phyloP scores from a whole-genome alignment of 2,113 vertebrate genomes.

The Falcunculus frontatus region DNA sequence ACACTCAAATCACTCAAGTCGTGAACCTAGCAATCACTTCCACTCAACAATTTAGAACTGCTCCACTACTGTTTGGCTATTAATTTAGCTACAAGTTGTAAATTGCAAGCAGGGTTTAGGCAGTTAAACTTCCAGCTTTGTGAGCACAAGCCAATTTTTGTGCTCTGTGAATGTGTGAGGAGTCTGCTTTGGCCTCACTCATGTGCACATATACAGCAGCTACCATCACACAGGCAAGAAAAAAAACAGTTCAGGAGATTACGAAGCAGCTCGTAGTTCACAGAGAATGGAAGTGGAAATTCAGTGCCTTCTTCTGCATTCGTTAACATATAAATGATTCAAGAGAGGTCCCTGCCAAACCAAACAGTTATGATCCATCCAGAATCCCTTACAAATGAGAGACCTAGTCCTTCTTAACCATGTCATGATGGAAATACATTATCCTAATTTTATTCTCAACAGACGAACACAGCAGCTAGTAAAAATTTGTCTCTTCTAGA shows the following conservation, averaged over 20 bases:
- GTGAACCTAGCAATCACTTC: neutral
- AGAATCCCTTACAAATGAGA: neutral
- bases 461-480: neutral
- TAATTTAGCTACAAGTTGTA: neutral
- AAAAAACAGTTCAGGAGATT: neutral
- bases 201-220: neutral
- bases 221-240: neutral
- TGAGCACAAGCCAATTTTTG: neutral
- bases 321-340: neutral
- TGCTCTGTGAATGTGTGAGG: accelerated
- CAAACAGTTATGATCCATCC: neutral
- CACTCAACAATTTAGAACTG: neutral
- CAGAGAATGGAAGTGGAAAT: slow-evolving; percentile 3
- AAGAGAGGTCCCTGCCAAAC: neutral
- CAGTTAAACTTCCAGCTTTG: neutral
- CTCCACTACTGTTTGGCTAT: neutral
- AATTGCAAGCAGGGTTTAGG: neutral
- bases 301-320: neutral
- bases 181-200: neutral
- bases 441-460: neutral
- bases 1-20: neutral
- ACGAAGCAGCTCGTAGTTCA: neutral
- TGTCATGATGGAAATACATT: neutral
- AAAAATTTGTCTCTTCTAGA: neutral
- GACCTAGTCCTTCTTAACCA: neutral